Percentiles rank a stretch among this genome's conserved stretches.
phyloP scores from a whole-genome alignment of 2,797 vertebrate genomes.

The Ceryle rudis region DNA sequence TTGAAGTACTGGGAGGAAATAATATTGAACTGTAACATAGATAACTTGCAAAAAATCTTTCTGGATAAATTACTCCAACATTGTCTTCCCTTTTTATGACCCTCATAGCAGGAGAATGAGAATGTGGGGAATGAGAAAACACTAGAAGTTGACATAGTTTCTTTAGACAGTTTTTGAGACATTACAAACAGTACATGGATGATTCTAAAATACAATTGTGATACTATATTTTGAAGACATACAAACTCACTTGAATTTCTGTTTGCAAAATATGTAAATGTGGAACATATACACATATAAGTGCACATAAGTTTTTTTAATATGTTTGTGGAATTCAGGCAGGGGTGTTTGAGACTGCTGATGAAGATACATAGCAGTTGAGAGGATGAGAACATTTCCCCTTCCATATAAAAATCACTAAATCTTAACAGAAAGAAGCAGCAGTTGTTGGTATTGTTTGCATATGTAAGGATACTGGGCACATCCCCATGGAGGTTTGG shows the following conservation, averaged over 20 bases:
- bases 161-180: not conserved
- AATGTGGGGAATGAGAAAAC: not conserved
- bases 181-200: not conserved
- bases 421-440: not conserved
- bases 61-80: not conserved
- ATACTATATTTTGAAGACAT: not conserved
- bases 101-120: not conserved
- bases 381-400: not conserved
- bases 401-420: not conserved
- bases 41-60: not conserved
- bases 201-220: not conserved
- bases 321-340: not conserved
- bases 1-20: not conserved
- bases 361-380: not conserved
- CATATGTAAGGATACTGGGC: rapidly evolving
- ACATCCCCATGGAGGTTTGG: not conserved
- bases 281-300: not conserved
- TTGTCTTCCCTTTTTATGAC: not conserved
- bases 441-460: not conserved
- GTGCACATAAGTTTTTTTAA: not conserved
- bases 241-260: not conserved
- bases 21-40: not conserved
- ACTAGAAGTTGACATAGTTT: not conserved
- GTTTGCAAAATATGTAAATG: not conserved
- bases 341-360: not conserved